phyloP scores from a whole-genome alignment of 2,113 vertebrate species.

The Coregonus clupeaformis region DNA sequence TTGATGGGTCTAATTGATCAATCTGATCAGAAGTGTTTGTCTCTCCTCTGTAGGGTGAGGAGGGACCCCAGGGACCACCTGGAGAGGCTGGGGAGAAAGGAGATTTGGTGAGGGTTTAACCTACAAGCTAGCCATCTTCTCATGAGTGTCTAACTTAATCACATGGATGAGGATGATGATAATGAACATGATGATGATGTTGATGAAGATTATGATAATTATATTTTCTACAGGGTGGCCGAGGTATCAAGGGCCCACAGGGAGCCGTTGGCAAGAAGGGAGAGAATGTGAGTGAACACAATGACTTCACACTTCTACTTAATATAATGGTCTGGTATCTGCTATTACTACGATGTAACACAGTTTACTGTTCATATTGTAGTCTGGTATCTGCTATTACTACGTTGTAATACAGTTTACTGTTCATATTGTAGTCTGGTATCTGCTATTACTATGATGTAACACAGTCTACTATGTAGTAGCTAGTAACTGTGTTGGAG shows the following conservation, averaged over 20 bases:
- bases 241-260: slow-evolving; percentile 84
- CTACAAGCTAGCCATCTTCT: neutral
- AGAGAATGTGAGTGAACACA: slow-evolving; percentile 79
- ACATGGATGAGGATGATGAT: slow-evolving; percentile 2
- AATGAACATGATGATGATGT: no score
- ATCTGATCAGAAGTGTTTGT: neutral
- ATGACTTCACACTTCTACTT: neutral
- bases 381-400: no score
- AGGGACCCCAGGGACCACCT: slow-evolving; percentile 87
- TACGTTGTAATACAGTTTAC: no score
- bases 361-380: no score
- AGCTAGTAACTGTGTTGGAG: no score
- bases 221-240: slow-evolving; percentile 75
- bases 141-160: slow-evolving; percentile 2
- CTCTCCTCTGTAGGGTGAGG: slow-evolving; percentile 80
- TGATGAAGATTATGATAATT: no score
- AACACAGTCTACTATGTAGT: no score
- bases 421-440: no score
- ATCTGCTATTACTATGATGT: no score
- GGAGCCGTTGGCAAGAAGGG: slow-evolving; percentile 90
- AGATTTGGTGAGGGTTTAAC: slow-evolving; percentile 78
- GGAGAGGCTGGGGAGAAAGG: slow-evolving; percentile 89
- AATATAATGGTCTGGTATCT: no score
- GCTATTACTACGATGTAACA: no score
- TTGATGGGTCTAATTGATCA: neutral